phyloP scores from a whole-genome alignment of 2,888 invertebrate genomes.

The Mystacides longicornis region DNA sequence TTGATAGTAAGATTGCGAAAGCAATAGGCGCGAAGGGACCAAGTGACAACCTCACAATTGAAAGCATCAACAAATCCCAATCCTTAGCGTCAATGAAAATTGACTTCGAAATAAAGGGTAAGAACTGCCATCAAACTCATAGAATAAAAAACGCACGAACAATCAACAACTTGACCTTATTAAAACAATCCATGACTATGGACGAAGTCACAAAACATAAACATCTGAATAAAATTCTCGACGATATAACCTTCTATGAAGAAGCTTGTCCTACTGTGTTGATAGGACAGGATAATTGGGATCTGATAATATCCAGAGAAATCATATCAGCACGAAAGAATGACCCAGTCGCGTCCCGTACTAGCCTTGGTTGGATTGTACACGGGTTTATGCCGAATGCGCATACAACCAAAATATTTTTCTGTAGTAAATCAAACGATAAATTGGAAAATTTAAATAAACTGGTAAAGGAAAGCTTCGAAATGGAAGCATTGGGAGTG shows the following conservation, averaged over 20 bases:
- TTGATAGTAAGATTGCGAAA: neutral
- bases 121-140: neutral
- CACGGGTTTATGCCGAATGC: neutral
- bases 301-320: neutral
- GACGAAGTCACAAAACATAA: neutral
- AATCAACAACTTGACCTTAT: neutral
- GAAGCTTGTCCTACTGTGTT: neutral
- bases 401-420: neutral
- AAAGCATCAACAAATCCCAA: neutral
- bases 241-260: neutral
- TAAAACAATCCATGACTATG: neutral
- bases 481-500: neutral
- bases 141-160: neutral
- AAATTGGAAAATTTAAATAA: neutral
- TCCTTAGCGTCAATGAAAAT: neutral
- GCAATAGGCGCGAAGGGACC: neutral
- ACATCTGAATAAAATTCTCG: neutral
- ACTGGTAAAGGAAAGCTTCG: neutral
- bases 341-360: neutral
- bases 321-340: neutral
- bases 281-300: conserved; percentile 4
- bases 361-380: neutral
- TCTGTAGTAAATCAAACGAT: neutral
- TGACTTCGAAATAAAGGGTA: neutral
- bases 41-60: neutral